Base-by-base conservation (phyloP, 1,140 invertebrate genomes). In the Apis laboriosa region DNA sequence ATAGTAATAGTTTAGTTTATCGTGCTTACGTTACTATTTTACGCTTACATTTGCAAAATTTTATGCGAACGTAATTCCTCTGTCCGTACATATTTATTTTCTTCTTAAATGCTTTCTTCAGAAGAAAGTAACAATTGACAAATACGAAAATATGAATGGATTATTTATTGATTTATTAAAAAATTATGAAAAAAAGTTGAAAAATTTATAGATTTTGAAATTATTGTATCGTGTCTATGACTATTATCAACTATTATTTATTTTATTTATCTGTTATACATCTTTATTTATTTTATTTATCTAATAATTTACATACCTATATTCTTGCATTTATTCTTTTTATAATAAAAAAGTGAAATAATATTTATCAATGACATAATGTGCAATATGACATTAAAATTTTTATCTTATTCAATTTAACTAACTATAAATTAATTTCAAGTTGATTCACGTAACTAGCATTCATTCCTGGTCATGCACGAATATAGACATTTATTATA, bases 341-440 rank as follows among this genome's bases (percentile, higher is more conserved):
- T 60, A 60, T 60, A 34, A 34, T 9, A 51, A 49, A 49, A 67
- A 21, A 13, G n/a, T 17, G 43, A 28, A 21, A 76, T 66, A 55
- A 43, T 56, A 43, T 53, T 15, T 21, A 60, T 34, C 43, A 17
- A 60, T 9, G 19, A 24, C 8, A 3, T 9, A 11, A 58, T n/a
- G 7, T 24, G 17, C n/a, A 55, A 7, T 17, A 9, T 28, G 11
- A 19, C 15, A 17, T 15, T 9, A 17, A 43, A 19, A 49, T 76
- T 76, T 81, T 81, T 67, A 67, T 76, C 68, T n/a, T 17, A 49
- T 79, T 58, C 68, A 79, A 72, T 68, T 71, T 79, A 24, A 58
- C 72, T 72, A 79, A 67, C 49, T 55, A 9, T n/a, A 17, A 63
- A 74, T 80, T 80, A 66, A 80, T 80, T 80, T 53, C 61, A 49